Evolutionary conservation across 1,140 invertebrate species (phyloP).

Genomic region (Aphelenchoides fujianensis): DNA sequence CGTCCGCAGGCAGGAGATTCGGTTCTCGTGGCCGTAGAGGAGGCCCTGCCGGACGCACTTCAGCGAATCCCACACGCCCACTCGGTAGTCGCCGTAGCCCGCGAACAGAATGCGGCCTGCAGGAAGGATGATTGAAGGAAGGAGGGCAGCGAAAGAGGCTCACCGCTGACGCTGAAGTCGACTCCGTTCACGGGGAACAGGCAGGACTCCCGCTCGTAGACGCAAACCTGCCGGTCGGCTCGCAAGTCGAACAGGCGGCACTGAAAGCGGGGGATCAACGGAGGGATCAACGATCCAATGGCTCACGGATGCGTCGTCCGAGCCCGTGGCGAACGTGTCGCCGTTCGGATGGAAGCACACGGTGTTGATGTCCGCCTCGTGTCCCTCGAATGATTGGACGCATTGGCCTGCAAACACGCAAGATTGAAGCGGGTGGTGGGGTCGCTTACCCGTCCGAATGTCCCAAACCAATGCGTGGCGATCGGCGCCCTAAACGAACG

Average conservation of each 20-base stretch:
- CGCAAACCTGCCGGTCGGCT: slow-evolving; percentile 92
- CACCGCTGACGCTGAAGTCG: slow-evolving; percentile 91
- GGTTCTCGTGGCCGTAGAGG: slow-evolving; percentile 94
- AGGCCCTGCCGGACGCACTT: slow-evolving; percentile 85
- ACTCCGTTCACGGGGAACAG: slow-evolving; percentile 93
- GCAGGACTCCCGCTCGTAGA: slow-evolving; percentile 93
- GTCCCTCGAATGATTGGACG: slow-evolving; percentile 96
- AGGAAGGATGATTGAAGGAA: slow-evolving; percentile 33
- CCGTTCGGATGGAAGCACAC: slow-evolving; percentile 99
- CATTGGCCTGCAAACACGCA: no score
- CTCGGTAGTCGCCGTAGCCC: slow-evolving; percentile 97
- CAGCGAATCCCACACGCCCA: slow-evolving; percentile 96
- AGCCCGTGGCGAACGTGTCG: slow-evolving; percentile 93
- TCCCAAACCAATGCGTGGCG: slow-evolving; percentile 97
- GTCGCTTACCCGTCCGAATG: no score
- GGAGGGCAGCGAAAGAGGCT: slow-evolving; percentile 48
- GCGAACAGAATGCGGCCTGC: slow-evolving; percentile 87
- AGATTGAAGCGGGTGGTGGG: no score
- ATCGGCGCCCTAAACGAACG: slow-evolving; percentile 95
- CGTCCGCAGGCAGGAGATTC: slow-evolving; percentile 86
- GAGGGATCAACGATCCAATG: slow-evolving; percentile 27
- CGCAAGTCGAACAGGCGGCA: slow-evolving; percentile 95
- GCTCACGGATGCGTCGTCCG: slow-evolving; percentile 88
- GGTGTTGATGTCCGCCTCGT: slow-evolving; percentile 95
- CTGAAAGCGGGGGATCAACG: slow-evolving; percentile 65